These are phyloP conservation scores for Boloria euphrosyne DNA, from an alignment of 2,888 invertebrate species.

Conservation along the genomic window DNA sequence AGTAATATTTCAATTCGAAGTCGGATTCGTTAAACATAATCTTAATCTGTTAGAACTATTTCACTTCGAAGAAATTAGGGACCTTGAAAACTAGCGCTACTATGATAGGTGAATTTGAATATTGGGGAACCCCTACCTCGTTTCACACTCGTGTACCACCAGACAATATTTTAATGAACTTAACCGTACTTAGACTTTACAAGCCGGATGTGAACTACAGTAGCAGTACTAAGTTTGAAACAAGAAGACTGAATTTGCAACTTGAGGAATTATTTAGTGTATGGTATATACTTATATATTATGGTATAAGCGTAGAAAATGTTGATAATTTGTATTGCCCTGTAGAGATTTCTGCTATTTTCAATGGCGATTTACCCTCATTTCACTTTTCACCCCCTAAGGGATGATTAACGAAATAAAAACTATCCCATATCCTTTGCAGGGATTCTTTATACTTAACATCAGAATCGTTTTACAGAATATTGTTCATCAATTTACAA, in stretches of 20 bases:
- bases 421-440: no score
- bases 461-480: no score
- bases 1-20: neutral
- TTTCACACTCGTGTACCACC: neutral
- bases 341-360: no score
- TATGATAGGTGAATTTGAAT: slow-evolving; percentile 5
- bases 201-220: neutral
- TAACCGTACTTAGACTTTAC: slow-evolving; percentile 1
- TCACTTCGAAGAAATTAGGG: slow-evolving; percentile 3
- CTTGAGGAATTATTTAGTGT: no score
- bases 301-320: no score
- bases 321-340: no score
- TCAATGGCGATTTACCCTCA: no score
- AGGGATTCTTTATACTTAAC: no score
- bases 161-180: slow-evolving; percentile 3
- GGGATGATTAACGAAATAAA: no score
- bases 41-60: slow-evolving; percentile 6
- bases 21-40: neutral
- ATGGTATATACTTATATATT: no score
- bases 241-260: neutral
- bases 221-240: neutral
- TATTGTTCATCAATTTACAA: no score
- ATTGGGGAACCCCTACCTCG: neutral
- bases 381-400: no score
- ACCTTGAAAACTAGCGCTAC: slow-evolving; percentile 16